A percentile compares a stretch with the other conserved stretches of the same genome.
These are phyloP conservation scores for Sciurus vulgaris DNA, from an alignment of 2,797 vertebrate species.

Conservation along the genomic window DNA sequence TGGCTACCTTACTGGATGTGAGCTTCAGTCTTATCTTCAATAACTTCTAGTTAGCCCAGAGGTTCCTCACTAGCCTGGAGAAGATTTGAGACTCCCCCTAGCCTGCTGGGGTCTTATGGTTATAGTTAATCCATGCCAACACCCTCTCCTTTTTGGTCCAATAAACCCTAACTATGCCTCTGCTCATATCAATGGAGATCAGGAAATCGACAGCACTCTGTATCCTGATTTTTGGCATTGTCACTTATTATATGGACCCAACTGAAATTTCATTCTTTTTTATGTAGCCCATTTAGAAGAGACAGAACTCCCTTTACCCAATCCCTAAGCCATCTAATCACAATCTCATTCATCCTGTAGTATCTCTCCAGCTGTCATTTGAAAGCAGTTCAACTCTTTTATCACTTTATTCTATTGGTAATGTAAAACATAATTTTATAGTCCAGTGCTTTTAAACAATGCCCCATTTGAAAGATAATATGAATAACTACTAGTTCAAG, in stretches of 20 bases:
- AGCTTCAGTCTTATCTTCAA: background rate
- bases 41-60: background rate
- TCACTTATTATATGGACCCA: background rate
- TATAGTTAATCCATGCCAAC: background rate
- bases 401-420: conserved; percentile 25
- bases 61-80: background rate
- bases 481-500: conserved; percentile 55
- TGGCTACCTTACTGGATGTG: background rate
- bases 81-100: background rate
- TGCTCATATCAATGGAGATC: background rate
- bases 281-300: background rate
- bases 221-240: background rate
- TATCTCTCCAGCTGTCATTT: conserved; percentile 25
- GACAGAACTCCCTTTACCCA: fast-evolving
- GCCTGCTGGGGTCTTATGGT: fast-evolving
- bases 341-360: background rate
- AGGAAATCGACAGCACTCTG: background rate
- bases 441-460: conserved; percentile 54
- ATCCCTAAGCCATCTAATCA: background rate
- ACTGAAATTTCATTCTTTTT: background rate
- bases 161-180: background rate
- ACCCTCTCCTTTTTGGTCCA: background rate
- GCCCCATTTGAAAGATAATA: conserved; percentile 59
- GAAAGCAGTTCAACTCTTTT: conserved; percentile 52
- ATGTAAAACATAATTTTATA: conserved; percentile 48